phyloP scores from a whole-genome alignment of 1,140 invertebrate species.

The Anoplophora glabripennis region DNA sequence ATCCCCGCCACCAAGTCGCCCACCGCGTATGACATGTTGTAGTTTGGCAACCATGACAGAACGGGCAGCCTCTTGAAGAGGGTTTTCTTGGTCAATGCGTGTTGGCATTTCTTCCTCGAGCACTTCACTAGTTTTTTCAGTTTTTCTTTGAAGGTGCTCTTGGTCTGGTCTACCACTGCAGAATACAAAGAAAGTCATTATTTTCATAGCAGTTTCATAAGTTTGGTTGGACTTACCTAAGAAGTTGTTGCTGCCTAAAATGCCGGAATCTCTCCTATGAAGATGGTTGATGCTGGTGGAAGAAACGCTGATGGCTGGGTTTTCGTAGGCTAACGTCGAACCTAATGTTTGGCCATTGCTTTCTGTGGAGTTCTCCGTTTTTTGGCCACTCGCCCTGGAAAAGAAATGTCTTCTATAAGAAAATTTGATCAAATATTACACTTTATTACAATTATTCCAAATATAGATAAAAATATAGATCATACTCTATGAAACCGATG shows the following conservation, averaged over 20 bases:
- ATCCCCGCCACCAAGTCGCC: conserved; percentile 82
- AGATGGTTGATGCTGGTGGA: background rate
- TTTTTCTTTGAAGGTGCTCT: conserved; percentile 1
- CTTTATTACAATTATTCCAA: too few relatives aligned
- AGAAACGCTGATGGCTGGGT: background rate
- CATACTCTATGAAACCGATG: too few relatives aligned
- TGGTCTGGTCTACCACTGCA: conserved; percentile 23
- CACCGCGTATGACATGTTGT: conserved; percentile 61
- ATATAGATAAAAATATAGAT: too few relatives aligned
- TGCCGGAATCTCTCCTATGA: background rate
- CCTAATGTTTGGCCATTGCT: background rate
- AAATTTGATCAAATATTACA: too few relatives aligned
- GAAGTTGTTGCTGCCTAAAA: background rate
- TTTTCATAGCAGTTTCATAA: background rate
- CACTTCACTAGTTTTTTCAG: conserved; percentile 19
- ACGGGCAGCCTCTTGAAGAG: conserved; percentile 70
- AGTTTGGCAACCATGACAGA: conserved; percentile 69
- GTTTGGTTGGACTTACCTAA: background rate
- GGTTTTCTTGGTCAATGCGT: conserved; percentile 62
- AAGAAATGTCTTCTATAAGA: too few relatives aligned
- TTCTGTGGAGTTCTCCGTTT: too few relatives aligned
- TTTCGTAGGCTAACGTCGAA: background rate
- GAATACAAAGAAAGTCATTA: conserved; percentile 9
- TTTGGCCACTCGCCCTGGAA: too few relatives aligned
- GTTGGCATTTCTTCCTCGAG: conserved; percentile 40